These are phyloP conservation scores for Fragariocoptes setiger DNA, from an alignment of 1,140 invertebrate species.

Conservation along the genomic window DNA sequence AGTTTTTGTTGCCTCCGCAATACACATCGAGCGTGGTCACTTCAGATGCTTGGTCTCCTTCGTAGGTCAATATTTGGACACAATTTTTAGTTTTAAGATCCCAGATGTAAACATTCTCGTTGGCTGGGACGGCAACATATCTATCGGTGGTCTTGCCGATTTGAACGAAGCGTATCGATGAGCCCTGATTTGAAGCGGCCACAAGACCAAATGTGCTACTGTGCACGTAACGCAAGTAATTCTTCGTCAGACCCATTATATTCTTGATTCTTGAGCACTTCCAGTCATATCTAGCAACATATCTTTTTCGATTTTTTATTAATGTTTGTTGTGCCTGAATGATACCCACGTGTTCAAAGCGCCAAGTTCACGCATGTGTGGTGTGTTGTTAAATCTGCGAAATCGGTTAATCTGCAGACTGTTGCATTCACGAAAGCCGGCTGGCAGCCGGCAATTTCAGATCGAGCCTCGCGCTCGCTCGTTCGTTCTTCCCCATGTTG, in stretches of 20 bases:
- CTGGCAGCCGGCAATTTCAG: too few species aligned
- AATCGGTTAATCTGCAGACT: too few species aligned
- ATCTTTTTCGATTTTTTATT: too few species aligned
- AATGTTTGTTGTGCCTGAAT: too few species aligned
- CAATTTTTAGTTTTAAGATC: slow-evolving; percentile 62
- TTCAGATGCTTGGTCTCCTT: slow-evolving; percentile 37
- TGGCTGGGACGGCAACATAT: slow-evolving; percentile 53
- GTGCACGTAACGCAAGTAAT: slow-evolving; percentile 62
- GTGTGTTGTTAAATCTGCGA: too few species aligned
- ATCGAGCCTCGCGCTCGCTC: too few species aligned
- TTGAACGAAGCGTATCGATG: slow-evolving; percentile 25
- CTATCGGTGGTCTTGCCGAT: slow-evolving; percentile 39
- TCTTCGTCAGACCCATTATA: slow-evolving; percentile 69
- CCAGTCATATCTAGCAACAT: neutral
- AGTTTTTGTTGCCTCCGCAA: slow-evolving; percentile 11
- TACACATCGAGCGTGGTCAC: slow-evolving; percentile 19
- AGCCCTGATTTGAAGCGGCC: slow-evolving; percentile 37
- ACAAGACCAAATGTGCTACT: slow-evolving; percentile 49
- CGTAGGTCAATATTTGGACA: slow-evolving; percentile 41
- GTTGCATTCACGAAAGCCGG: too few species aligned
- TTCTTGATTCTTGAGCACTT: slow-evolving; percentile 1
- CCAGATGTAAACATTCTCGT: slow-evolving; percentile 75
- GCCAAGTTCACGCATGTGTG: too few species aligned
- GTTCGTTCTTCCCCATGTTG: too few species aligned
- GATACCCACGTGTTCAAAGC: too few species aligned